Evolutionary conservation across 2,888 invertebrate species (phyloP).

Genomic region (Leptinotarsa tumamoca): DNA sequence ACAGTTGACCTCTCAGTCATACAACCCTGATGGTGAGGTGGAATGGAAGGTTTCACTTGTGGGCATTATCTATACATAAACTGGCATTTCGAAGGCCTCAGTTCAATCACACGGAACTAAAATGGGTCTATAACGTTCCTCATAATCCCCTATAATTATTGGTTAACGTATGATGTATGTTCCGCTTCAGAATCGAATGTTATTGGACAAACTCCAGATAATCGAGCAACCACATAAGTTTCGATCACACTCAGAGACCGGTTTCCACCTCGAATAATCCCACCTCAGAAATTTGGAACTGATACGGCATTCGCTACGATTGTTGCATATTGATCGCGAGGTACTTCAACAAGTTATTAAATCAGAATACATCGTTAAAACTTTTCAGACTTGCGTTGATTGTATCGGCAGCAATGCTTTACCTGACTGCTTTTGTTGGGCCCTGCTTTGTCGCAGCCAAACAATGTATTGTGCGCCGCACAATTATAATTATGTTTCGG

Average conservation of each 20-base stretch:
- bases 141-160: too few relatives aligned
- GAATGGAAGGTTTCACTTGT: too few relatives aligned
- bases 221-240: neutral
- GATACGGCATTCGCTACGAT: constrained; percentile 54
- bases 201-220: too few relatives aligned
- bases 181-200: too few relatives aligned
- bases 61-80: too few relatives aligned
- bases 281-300: constrained; percentile 33
- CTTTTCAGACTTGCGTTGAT: constrained; percentile 67
- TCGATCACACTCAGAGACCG: neutral
- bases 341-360: constrained; percentile 66
- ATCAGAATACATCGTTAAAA: constrained; percentile 68
- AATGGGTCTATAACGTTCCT: too few relatives aligned
- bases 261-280: constrained; percentile 21
- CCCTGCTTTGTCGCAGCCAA: constrained; percentile 60
- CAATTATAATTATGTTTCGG: constrained; percentile 67
- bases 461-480: constrained; percentile 65
- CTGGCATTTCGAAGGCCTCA: too few relatives aligned
- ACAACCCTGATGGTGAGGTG: too few relatives aligned
- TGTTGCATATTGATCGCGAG: constrained; percentile 63
- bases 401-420: constrained; percentile 63
- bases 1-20: too few relatives aligned
- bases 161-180: too few relatives aligned
- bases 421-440: constrained; percentile 65
- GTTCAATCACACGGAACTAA: too few relatives aligned